phyloP scores from a whole-genome alignment of 2,888 invertebrate species.

The Hirtodrosophila duncani region DNA sequence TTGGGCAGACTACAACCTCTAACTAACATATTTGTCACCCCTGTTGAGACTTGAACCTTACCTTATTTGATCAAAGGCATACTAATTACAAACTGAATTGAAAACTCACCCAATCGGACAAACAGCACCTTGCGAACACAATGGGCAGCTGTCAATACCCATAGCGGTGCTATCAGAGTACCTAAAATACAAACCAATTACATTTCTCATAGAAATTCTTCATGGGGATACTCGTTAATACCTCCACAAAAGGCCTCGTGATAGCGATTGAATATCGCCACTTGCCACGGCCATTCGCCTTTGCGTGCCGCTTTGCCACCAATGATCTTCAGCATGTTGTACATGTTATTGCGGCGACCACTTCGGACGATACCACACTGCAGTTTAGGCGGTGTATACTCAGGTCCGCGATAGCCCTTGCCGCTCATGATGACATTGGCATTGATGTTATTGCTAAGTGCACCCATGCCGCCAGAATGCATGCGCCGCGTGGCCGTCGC shows the following conservation, averaged over 20 bases:
- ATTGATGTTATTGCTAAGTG: conserved; percentile 61
- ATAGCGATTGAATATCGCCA: conserved; percentile 90
- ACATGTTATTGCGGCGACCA: conserved; percentile 74
- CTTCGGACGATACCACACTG: conserved; percentile 76
- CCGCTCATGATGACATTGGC: conserved; percentile 76
- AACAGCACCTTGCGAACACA: conserved; percentile 87
- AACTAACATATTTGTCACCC: too few relatives aligned
- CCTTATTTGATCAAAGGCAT: too few relatives aligned
- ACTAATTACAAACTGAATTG: too few relatives aligned
- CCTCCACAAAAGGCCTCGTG: conserved; percentile 94
- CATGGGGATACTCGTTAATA: too few relatives aligned
- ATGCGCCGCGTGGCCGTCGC: conserved; percentile 63
- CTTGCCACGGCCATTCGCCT: conserved; percentile 97
- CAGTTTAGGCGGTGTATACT: conserved; percentile 78
- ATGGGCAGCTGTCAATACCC: conserved; percentile 93
- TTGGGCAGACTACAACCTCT: too few relatives aligned
- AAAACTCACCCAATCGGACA: conserved; percentile 84
- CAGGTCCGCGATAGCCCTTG: conserved; percentile 76
- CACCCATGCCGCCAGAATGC: conserved; percentile 35
- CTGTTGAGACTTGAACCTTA: too few relatives aligned
- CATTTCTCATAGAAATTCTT: too few relatives aligned
- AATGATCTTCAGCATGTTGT: conserved; percentile 87
- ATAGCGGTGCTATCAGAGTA: conserved; percentile 87
- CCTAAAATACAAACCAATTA: too few relatives aligned
- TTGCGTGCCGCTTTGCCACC: conserved; percentile 89